phyloP scores from a whole-genome alignment of 2,888 invertebrate genomes.

The Rutpela maculata region DNA sequence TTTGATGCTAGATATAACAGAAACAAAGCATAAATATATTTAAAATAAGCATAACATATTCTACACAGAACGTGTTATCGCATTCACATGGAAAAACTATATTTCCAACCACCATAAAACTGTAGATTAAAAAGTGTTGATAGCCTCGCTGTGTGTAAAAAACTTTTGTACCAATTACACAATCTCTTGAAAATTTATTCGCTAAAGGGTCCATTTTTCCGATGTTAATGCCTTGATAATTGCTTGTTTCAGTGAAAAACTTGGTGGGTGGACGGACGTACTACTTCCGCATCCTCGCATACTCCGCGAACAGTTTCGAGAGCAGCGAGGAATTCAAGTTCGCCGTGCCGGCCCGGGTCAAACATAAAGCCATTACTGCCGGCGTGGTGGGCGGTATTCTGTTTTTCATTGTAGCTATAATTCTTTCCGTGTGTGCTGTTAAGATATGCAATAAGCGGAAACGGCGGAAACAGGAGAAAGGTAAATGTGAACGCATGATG shows the following conservation, averaged over 20 bases:
- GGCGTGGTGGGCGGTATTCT: constrained; percentile 97
- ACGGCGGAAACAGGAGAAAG: constrained; percentile 98
- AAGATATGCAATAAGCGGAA: constrained; percentile 98
- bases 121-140: constrained; percentile 1
- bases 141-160: not conserved
- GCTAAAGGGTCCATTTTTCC: not conserved
- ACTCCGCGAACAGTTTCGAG: constrained; percentile 90
- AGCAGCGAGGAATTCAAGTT: constrained; percentile 92
- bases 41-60: not conserved
- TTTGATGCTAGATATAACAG: no score
- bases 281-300: constrained; percentile 93
- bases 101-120: not conserved
- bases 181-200: not conserved
- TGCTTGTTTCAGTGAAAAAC: constrained; percentile 84
- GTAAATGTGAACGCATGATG: constrained; percentile 74
- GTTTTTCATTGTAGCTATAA: constrained; percentile 98
- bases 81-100: not conserved
- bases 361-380: constrained; percentile 96
- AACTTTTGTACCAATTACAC: not conserved
- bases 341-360: constrained; percentile 92
- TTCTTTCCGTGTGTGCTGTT: constrained; percentile 96
- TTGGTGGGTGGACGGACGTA: constrained; percentile 93
- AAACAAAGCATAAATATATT: not conserved
- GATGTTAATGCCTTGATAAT: constrained; percentile 11
- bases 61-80: not conserved